Percentiles rank a stretch among this genome's conserved stretches.
phyloP scores from a whole-genome alignment of 92 coral and sea anemone species.

The Epizoanthus rinbou region DNA sequence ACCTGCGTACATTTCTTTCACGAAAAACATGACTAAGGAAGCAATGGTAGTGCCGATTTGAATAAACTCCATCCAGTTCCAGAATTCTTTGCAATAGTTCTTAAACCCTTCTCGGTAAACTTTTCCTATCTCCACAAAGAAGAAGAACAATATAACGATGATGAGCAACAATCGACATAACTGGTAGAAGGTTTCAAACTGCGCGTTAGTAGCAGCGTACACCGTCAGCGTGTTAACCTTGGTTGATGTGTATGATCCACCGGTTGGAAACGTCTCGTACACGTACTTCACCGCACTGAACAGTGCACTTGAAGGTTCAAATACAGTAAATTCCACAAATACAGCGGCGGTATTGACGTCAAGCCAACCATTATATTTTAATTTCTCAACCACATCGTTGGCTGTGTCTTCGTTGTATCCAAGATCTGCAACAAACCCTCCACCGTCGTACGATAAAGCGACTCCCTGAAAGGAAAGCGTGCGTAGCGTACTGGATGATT shows the following conservation, averaged over 20 bases:
- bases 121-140: conserved; percentile 81
- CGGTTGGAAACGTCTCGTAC: conserved; percentile 67
- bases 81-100: conserved; percentile 57
- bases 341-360: conserved; percentile 73
- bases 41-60: conserved; percentile 70
- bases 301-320: conserved; percentile 77
- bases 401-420: conserved; percentile 80
- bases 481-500: conserved; percentile 38
- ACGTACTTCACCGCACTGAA: conserved; percentile 71
- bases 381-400: conserved; percentile 46
- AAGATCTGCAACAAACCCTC: conserved; percentile 84
- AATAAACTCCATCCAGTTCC: conserved; percentile 86
- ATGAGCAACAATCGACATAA: conserved; percentile 77
- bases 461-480: conserved; percentile 66
- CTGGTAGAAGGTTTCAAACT: conserved; percentile 68
- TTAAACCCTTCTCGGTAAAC: conserved; percentile 64
- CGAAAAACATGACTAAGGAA: conserved; percentile 75
- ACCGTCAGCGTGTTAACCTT: conserved; percentile 70
- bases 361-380: conserved; percentile 67
- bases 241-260: conserved; percentile 56
- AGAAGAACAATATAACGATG: conserved; percentile 66
- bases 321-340: conserved; percentile 76
- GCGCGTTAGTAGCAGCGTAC: conserved; percentile 64
- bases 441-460: conserved; percentile 69
- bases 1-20: conserved; percentile 77